Conservation (phyloP, 2,888 invertebrate genomes). For the Galeopsomyia nigrocyanea region DNA sequence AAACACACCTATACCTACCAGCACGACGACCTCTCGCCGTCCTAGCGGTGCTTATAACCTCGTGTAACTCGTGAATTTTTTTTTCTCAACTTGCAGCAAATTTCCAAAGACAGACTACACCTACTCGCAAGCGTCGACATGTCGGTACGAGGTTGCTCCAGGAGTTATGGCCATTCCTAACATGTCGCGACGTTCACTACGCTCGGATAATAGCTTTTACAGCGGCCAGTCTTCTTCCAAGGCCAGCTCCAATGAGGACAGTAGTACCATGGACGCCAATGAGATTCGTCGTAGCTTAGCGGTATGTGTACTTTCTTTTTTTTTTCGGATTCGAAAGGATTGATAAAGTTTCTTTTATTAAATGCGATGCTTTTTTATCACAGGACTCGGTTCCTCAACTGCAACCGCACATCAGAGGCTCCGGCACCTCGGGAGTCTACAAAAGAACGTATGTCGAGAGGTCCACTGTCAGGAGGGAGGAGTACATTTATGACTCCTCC, state of each 20-base stretch:
- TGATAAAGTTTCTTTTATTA: background rate
- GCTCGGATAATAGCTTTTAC: slow-evolving; percentile 57
- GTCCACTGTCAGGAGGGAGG: slow-evolving; percentile 55
- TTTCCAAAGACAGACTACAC: slow-evolving; percentile 94
- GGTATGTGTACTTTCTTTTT: slow-evolving; percentile 21
- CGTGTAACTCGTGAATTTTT: background rate
- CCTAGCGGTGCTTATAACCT: background rate
- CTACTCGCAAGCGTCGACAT: slow-evolving; percentile 86
- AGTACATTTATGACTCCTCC: slow-evolving; percentile 51
- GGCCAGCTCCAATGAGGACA: slow-evolving; percentile 34
- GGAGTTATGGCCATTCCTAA: slow-evolving; percentile 89
- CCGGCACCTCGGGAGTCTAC: slow-evolving; percentile 52
- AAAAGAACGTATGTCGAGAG: slow-evolving; percentile 58
- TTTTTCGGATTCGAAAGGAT: background rate
- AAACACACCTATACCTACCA: slow-evolving; percentile 18
- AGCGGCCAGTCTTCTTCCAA: slow-evolving; percentile 28
- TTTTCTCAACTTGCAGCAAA: slow-evolving; percentile 73
- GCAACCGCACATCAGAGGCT: slow-evolving; percentile 46
- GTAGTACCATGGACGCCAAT: slow-evolving; percentile 23
- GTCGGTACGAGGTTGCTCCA: slow-evolving; percentile 83
- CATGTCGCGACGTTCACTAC: slow-evolving; percentile 83
- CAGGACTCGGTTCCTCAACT: slow-evolving; percentile 53
- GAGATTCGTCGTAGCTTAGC: slow-evolving; percentile 25
- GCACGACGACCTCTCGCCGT: slow-evolving; percentile 24
- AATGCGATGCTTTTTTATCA: slow-evolving; percentile 21